Conservation (phyloP, 2,797 vertebrate genomes). For the Denticeps clupeoides region DNA sequence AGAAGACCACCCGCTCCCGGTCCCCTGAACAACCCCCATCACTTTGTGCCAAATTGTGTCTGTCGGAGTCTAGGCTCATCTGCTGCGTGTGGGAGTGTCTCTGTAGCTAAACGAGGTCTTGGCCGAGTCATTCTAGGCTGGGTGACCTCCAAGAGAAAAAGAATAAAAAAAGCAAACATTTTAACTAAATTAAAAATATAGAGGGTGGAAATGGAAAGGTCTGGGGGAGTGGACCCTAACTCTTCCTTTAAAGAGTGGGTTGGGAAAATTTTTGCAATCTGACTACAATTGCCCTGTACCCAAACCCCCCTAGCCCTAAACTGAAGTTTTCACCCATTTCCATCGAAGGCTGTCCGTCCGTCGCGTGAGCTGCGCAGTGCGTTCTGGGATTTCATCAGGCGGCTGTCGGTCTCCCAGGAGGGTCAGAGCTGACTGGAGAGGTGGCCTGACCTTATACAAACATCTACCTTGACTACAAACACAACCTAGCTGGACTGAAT, state of each 20-base stretch:
- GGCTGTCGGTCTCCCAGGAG: conserved; percentile 8
- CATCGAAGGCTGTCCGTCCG: conserved; percentile 12
- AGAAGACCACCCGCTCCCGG: conserved; percentile 17
- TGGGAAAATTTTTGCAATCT: conserved; percentile 3
- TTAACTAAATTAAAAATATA: conserved; percentile 13
- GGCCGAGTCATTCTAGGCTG: conserved; percentile 25
- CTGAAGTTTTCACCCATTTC: conserved; percentile 20
- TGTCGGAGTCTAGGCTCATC: conserved; percentile 21
- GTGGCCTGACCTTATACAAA: conserved; percentile 8
- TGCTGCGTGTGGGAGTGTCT: conserved; percentile 16
- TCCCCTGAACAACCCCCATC: conserved; percentile 14
- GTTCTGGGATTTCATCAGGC: conserved; percentile 18
- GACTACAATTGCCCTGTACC: background rate
- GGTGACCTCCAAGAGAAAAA: conserved; percentile 25
- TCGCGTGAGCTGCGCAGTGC: conserved; percentile 10
- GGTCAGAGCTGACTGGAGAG: conserved; percentile 1
- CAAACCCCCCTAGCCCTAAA: conserved; percentile 3
- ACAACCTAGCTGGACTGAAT: background rate
- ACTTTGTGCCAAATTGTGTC: conserved; percentile 21
- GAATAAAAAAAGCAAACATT: conserved; percentile 20
- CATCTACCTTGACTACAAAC: conserved; percentile 1
- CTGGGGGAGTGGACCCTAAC: conserved; percentile 9
- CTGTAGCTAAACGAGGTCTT: conserved; percentile 29
- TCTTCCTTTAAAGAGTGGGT: conserved; percentile 16
- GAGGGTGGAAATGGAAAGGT: conserved; percentile 1